phyloP scores from a whole-genome alignment of 2,113 vertebrate genomes.

The Gnathonemus echidnorhynchus region DNA sequence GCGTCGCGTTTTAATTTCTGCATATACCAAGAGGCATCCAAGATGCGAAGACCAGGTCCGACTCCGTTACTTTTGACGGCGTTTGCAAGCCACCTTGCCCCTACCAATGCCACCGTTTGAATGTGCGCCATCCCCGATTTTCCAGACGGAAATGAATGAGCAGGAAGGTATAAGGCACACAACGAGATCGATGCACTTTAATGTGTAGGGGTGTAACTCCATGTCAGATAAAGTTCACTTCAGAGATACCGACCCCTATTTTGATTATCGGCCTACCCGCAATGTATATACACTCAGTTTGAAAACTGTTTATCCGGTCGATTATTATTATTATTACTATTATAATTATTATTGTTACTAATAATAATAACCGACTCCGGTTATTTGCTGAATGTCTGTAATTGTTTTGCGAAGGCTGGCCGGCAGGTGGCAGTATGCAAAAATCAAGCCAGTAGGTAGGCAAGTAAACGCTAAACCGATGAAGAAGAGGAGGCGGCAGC shows the following conservation, averaged over 20 bases:
- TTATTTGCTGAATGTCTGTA: background rate
- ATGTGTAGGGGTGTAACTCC: background rate
- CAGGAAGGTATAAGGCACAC: background rate
- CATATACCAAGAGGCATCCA: slow-evolving; percentile 87
- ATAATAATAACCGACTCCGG: background rate
- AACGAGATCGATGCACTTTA: background rate
- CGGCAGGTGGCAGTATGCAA: background rate
- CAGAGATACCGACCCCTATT: background rate
- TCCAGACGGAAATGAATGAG: background rate
- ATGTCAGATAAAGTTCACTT: background rate
- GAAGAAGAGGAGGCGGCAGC: background rate
- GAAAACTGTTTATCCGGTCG: background rate
- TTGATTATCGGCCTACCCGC: background rate
- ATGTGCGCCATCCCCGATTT: background rate
- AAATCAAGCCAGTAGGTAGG: accelerated
- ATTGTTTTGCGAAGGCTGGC: background rate
- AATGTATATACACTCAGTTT: background rate
- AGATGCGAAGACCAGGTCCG: slow-evolving; percentile 63
- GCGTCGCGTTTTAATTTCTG: slow-evolving; percentile 70
- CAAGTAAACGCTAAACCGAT: background rate
- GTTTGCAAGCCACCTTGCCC: slow-evolving; percentile 75
- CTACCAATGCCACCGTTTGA: slow-evolving; percentile 59
- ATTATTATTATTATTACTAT: background rate
- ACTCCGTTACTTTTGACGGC: slow-evolving; percentile 60
- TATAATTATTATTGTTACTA: background rate